Percentiles rank a stretch among this genome's conserved stretches.
These are phyloP conservation scores for Chelonus formosanus DNA, from an alignment of 2,888 invertebrate genomes.

Conservation along the genomic window DNA sequence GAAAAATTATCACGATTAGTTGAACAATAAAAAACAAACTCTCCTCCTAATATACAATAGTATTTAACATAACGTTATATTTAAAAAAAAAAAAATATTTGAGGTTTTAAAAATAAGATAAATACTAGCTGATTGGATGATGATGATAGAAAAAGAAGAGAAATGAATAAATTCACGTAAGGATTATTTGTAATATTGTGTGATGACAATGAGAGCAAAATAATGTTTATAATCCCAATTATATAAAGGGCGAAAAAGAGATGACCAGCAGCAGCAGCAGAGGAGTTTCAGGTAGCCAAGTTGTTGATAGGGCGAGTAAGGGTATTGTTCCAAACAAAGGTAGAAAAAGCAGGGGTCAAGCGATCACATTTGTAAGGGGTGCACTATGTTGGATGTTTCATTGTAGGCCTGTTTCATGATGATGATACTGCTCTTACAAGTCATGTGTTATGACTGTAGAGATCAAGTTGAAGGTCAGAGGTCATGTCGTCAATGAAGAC, in stretches of 20 bases:
- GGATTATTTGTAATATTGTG: no score
- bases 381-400: conserved; percentile 47
- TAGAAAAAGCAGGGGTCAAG: conserved; percentile 49
- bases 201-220: no score
- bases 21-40: no score
- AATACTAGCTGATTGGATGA: no score
- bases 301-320: conserved; percentile 24
- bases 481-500: conserved; percentile 45
- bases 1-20: no score
- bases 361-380: conserved; percentile 45
- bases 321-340: conserved; percentile 46
- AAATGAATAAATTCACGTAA: not conserved
- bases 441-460: conserved; percentile 49
- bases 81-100: no score
- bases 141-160: not conserved
- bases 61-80: no score
- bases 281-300: conserved; percentile 23
- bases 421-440: conserved; percentile 51
- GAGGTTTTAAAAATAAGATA: no score
- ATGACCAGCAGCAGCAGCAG: conserved; percentile 8
- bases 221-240: no score
- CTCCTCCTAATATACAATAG: no score
- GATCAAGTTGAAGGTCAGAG: conserved; percentile 49
- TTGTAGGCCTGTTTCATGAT: conserved; percentile 48
- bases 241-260: conserved; percentile 5